Evolutionary conservation across 2,888 invertebrate genomes (phyloP).

Genomic region (Drosophila parthenogenetica): DNA sequence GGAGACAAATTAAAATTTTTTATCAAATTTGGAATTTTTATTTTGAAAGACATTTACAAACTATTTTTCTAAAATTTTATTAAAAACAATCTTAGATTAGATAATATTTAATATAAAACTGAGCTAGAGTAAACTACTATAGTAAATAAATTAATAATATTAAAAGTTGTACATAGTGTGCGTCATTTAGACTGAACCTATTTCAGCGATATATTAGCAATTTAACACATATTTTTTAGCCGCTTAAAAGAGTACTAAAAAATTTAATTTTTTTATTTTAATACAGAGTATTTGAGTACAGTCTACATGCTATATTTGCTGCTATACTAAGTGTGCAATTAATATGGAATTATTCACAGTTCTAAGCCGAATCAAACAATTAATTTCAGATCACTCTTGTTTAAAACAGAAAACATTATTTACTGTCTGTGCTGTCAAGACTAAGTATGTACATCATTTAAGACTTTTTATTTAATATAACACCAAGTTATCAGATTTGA

Average conservation of each 20-base stretch:
- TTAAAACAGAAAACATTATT: conserved; percentile 1
- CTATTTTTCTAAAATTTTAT: too few relatives aligned
- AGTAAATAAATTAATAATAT: too few relatives aligned
- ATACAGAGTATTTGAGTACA: not conserved
- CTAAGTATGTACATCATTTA: not conserved
- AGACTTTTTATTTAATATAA: not conserved
- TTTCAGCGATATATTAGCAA: too few relatives aligned
- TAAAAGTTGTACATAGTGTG: too few relatives aligned
- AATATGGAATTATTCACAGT: conserved; percentile 24
- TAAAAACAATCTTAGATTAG: too few relatives aligned
- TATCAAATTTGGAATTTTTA: conserved; percentile 28
- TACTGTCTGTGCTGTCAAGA: not conserved
- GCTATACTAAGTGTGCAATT: conserved; percentile 49
- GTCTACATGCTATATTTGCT: conserved; percentile 9
- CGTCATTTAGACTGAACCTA: too few relatives aligned
- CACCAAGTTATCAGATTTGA: not conserved
- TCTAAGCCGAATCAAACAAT: conserved; percentile 11
- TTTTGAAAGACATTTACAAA: too few relatives aligned
- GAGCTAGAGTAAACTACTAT: too few relatives aligned
- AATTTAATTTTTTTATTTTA: not conserved
- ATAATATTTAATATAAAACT: too few relatives aligned
- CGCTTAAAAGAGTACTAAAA: too few relatives aligned
- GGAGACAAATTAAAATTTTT: conserved; percentile 33
- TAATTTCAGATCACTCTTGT: not conserved
- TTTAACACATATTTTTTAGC: too few relatives aligned